These are phyloP conservation scores for Andrena chrysosceles DNA, from an alignment of 2,888 invertebrate species.

Conservation along the genomic window DNA sequence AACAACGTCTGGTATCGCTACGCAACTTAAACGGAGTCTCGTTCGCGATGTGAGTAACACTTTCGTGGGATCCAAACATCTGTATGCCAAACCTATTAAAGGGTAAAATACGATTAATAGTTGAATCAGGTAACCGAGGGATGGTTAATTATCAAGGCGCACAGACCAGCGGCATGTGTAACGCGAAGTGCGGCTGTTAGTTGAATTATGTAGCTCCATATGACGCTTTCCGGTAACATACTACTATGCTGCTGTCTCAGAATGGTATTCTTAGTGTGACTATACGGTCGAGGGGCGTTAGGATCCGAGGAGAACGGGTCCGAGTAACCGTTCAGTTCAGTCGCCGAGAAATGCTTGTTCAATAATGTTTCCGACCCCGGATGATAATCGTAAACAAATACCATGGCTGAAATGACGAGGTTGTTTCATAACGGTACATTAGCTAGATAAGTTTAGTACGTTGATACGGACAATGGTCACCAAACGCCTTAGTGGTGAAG, in stretches of 20 bases:
- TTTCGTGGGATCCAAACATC: conserved; percentile 96
- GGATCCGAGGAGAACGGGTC: conserved; percentile 95
- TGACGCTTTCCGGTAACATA: conserved; percentile 94
- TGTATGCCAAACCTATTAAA: conserved; percentile 88
- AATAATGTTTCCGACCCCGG: conserved; percentile 95
- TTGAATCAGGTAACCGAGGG: background rate
- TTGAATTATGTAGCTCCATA: conserved; percentile 98
- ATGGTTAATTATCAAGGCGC: background rate
- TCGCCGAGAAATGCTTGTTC: conserved; percentile 92
- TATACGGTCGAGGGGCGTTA: conserved; percentile 92
- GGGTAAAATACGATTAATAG: background rate
- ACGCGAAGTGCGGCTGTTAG: conserved; percentile 96
- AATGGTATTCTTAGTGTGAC: conserved; percentile 93
- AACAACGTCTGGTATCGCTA: conserved; percentile 93
- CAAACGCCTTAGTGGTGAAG: conserved; percentile 98
- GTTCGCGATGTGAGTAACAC: conserved; percentile 92
- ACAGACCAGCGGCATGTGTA: conserved; percentile 90
- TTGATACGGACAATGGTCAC: conserved; percentile 94
- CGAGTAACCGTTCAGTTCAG: conserved; percentile 88
- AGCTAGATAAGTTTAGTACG: background rate
- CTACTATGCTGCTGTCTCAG: conserved; percentile 90
- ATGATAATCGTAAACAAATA: conserved; percentile 98
- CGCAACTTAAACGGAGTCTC: conserved; percentile 92
- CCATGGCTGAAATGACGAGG: conserved; percentile 90
- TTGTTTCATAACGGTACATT: conserved; percentile 16